Evolutionary conservation across 2,113 vertebrate genomes (phyloP).

Genomic region (Hippocampus mohnikei): DNA sequence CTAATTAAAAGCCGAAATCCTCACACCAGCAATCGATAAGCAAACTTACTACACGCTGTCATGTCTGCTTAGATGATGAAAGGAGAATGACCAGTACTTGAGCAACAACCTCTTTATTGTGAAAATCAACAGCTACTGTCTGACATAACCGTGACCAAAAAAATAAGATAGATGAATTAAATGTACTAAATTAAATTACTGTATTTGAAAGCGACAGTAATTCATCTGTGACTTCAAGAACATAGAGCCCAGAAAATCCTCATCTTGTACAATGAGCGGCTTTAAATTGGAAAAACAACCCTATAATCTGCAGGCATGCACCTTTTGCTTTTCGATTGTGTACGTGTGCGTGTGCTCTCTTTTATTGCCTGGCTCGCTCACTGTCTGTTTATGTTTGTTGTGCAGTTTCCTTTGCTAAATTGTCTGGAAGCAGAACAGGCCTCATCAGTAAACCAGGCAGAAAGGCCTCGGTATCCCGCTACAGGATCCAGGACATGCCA

Average conservation of each 20-base stretch:
- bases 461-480: slow-evolving; percentile 72
- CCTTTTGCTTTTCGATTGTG: slow-evolving; percentile 24
- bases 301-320: slow-evolving; percentile 20
- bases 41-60: too few species aligned
- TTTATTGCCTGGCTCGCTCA: slow-evolving; percentile 56
- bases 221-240: neutral
- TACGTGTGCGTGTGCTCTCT: neutral
- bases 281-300: slow-evolving; percentile 8
- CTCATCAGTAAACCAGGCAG: slow-evolving; percentile 87
- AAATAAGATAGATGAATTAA: too few species aligned
- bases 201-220: neutral
- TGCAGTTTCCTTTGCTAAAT: slow-evolving; percentile 81
- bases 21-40: too few species aligned
- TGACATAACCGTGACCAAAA: too few species aligned
- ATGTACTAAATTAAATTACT: neutral
- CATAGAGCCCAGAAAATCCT: neutral
- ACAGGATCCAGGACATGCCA: slow-evolving; percentile 60
- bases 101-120: too few species aligned
- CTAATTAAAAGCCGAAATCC: too few species aligned
- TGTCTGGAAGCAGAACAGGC: slow-evolving; percentile 80
- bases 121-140: too few species aligned
- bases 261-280: neutral
- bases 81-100: too few species aligned
- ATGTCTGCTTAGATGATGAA: too few species aligned
- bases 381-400: slow-evolving; percentile 74